Percentiles rank a stretch among this genome's conserved stretches.
These are phyloP conservation scores for Chiloscyllium punctatum DNA, from an alignment of 2,797 vertebrate genomes.

Conservation along the genomic window DNA sequence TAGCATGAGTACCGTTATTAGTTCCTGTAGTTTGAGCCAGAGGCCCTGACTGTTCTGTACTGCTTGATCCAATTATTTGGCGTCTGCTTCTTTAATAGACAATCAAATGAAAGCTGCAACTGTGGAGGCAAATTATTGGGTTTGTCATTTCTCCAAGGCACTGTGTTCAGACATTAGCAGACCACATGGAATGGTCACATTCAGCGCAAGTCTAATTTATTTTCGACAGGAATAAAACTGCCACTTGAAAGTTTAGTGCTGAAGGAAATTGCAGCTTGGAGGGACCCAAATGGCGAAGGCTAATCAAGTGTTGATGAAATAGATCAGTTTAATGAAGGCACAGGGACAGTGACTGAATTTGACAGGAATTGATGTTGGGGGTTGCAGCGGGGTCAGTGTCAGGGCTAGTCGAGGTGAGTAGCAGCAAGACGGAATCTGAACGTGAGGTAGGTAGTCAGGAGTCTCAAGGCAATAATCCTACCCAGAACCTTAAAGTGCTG, in stretches of 20 bases:
- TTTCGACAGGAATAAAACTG: not conserved
- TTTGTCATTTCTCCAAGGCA: not conserved
- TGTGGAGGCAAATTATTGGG: not conserved
- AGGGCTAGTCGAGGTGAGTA: not conserved
- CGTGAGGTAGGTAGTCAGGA: no score
- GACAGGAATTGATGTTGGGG: not conserved
- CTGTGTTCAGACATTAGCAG: no score
- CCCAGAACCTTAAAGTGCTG: not conserved
- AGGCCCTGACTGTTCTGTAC: not conserved
- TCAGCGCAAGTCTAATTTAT: not conserved
- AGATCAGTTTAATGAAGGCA: constrained; percentile 19
- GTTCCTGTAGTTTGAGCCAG: not conserved
- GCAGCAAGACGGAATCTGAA: not conserved
- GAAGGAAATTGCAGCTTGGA: not conserved
- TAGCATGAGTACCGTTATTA: not conserved
- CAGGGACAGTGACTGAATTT: not conserved
- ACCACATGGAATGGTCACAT: no score
- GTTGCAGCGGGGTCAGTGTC: not conserved
- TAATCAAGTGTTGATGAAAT: constrained; percentile 19
- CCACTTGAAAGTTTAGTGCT: not conserved
- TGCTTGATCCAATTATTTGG: not conserved
- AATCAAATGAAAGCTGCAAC: not conserved
- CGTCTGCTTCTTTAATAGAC: not conserved
- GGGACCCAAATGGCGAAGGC: not conserved
- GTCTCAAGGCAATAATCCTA: not conserved